Conservation (phyloP, 1,140 invertebrate species). For the Bombus polaris region DNA sequence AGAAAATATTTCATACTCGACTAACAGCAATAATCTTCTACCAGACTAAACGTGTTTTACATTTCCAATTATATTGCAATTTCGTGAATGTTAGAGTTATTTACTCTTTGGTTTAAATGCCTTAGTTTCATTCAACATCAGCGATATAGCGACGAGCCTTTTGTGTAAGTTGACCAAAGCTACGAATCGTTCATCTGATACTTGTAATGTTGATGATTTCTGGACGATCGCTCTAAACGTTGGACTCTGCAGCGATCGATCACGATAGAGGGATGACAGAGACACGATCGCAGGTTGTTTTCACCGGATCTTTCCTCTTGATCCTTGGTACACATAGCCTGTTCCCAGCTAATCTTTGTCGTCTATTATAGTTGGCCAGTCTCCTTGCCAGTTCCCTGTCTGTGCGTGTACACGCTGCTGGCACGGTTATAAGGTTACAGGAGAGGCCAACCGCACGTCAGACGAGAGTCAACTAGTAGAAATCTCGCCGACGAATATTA, state of each 20-base stretch:
- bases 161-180: too few relatives aligned
- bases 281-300: neutral
- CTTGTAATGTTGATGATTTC: too few relatives aligned
- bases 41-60: neutral
- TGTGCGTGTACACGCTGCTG: slow-evolving; percentile 9
- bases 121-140: too few relatives aligned
- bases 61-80: neutral
- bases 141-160: too few relatives aligned
- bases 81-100: neutral
- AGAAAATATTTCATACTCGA: neutral
- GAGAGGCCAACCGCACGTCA: slow-evolving; percentile 37
- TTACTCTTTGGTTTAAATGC: too few relatives aligned
- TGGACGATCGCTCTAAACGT: too few relatives aligned
- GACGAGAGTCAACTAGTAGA: slow-evolving; percentile 47
- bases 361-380: neutral
- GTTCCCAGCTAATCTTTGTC: slow-evolving; percentile 3
- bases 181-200: too few relatives aligned
- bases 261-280: too few relatives aligned
- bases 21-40: neutral
- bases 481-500: slow-evolving; percentile 46
- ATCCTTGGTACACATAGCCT: neutral
- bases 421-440: slow-evolving; percentile 44
- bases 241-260: too few relatives aligned
- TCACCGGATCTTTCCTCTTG: neutral
- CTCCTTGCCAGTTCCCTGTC: neutral